Evolutionary conservation across 2,113 vertebrate genomes (phyloP), one percentile per base, ranked within the genome.

Genomic region (Semicossyphus pulcher): DNA sequence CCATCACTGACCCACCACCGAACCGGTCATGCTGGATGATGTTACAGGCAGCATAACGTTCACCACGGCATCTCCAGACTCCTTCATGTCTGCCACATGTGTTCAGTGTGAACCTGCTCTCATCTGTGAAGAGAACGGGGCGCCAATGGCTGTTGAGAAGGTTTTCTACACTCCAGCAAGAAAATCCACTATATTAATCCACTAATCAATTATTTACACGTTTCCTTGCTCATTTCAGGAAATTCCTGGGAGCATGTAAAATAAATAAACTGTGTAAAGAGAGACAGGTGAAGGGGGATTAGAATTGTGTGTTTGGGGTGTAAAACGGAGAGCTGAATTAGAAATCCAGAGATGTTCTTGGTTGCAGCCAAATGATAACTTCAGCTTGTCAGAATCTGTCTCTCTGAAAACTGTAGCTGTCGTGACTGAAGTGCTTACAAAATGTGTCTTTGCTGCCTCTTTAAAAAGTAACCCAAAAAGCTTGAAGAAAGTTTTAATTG

Each of bases 121-220:
- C n/a, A n/a, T n/a, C n/a, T n/a, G n/a, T n/a, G n/a, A n/a, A n/a
- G n/a, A n/a, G n/a, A n/a, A n/a, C n/a, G n/a, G n/a, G n/a, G n/a
- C n/a, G n/a, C n/a, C n/a, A n/a, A n/a, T n/a, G n/a, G n/a, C n/a
- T 10, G 20, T 44, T 61, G 48, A 56, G 49, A 63, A 6, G 34
- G 57, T 57, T 63, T 41, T 71, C 72, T 65, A 52, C 61, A 57
- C 42, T 53, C 66, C 10, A 42, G 74, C 51, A 74, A 64, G 42
- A 74, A 81, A 76, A 76, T 64, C 25, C 54, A 81, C 65, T 83
- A 26, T 70, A 53, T 32, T 60, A 34, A 69, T 88, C 25, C 77
- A 60, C 25, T 48, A 32, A 72, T 88, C 44, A 79, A 84, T 84
- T 80, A 84, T 77, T 72, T 60, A 78, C 41, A 57, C 23, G 10